Percentiles rank a stretch among this genome's conserved stretches.
Evolutionary conservation across 2,113 vertebrate genomes (phyloP).

Genomic region (Xenopus borealis): DNA sequence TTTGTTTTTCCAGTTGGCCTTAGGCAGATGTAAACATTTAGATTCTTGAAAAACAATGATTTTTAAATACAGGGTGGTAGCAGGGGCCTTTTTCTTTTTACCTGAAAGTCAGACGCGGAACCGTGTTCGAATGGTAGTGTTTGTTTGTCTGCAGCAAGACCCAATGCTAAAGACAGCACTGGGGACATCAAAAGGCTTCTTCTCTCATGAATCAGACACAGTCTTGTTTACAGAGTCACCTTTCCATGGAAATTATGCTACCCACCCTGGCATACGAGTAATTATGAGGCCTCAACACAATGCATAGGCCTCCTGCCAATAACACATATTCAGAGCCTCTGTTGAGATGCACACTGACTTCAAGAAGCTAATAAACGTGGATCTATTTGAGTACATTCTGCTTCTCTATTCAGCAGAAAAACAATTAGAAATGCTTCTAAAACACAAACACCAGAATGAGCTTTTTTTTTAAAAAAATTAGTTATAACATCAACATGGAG

Average conservation of each 20-base stretch:
- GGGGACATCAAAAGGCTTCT: constrained; percentile 23
- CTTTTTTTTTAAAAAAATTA: neutral
- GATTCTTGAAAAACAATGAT: constrained; percentile 40
- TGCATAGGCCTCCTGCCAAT: neutral
- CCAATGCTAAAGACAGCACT: neutral
- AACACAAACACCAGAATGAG: neutral
- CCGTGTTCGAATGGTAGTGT: neutral
- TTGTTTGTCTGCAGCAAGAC: constrained; percentile 17
- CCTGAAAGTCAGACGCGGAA: constrained; percentile 22
- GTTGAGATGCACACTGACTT: constrained; percentile 1
- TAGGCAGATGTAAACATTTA: constrained; percentile 39
- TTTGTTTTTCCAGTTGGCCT: constrained; percentile 33
- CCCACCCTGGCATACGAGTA: constrained; percentile 12
- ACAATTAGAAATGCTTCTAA: constrained; percentile 2
- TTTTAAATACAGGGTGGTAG: constrained; percentile 19
- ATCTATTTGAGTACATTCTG: neutral
- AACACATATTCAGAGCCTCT: neutral
- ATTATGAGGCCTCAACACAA: constrained; percentile 14
- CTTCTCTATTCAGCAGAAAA: neutral
- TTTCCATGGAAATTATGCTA: constrained; percentile 29
- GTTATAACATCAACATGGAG: neutral
- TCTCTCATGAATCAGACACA: neutral
- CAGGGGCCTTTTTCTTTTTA: constrained; percentile 6
- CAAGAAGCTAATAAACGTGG: constrained; percentile 19
- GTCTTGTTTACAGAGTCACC: constrained; percentile 15